Percentiles rank a stretch among this genome's conserved stretches.
These are phyloP conservation scores for Charanyca ferruginea DNA, from an alignment of 2,888 invertebrate genomes.

Conservation along the genomic window DNA sequence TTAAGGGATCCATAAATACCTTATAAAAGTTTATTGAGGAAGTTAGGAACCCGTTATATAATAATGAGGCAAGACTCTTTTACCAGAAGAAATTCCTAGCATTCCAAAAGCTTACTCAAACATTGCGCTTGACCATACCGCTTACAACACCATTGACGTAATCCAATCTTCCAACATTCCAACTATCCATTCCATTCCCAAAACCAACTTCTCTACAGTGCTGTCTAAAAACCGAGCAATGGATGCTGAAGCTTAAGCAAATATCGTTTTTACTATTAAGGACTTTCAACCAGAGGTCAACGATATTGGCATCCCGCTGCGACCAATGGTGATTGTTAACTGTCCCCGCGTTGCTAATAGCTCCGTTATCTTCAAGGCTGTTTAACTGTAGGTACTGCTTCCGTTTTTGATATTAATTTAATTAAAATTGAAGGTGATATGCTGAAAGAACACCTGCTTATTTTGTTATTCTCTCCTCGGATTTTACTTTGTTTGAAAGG, in stretches of 20 bases:
- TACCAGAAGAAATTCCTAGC: conserved; percentile 9
- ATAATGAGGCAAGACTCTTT: not conserved
- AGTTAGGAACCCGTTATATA: not conserved
- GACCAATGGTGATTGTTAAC: conserved; percentile 47
- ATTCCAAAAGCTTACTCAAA: conserved; percentile 23
- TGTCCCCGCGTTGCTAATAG: conserved; percentile 21
- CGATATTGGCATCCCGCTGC: conserved; percentile 43
- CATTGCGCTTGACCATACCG: conserved; percentile 35
- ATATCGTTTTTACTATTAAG: conserved; percentile 1
- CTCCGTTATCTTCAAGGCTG: conserved; percentile 48
- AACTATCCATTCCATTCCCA: conserved; percentile 1
- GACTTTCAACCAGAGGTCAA: conserved; percentile 39
- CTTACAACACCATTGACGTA: not conserved
- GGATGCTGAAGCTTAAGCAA: not conserved
- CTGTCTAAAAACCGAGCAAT: not conserved
- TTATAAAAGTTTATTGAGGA: not conserved
- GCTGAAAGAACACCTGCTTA: conserved; percentile 2
- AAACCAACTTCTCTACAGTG: not conserved
- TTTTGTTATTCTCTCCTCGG: not conserved
- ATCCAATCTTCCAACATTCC: conserved; percentile 9
- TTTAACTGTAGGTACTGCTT: conserved; percentile 23
- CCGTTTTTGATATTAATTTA: conserved; percentile 35
- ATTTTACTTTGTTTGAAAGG: not conserved
- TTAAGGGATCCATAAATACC: not conserved
- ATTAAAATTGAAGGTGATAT: conserved; percentile 31